phyloP scores from a whole-genome alignment of 2,113 vertebrate genomes.

The Excalfactoria chinensis region DNA sequence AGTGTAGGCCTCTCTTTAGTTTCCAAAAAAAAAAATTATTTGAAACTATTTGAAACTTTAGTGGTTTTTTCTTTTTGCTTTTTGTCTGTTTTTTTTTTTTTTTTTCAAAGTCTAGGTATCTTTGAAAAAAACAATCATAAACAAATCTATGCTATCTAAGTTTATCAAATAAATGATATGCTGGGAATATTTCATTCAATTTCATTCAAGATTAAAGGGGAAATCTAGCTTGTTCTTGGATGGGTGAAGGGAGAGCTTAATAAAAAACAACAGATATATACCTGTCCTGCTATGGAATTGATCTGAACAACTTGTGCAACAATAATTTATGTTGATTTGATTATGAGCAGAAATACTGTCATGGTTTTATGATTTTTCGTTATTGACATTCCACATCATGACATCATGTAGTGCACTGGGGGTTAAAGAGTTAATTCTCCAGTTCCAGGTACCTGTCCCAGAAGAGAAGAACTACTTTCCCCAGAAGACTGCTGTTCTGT shows the following conservation, averaged over 20 bases:
- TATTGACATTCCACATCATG: too few relatives aligned
- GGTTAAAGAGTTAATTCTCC: too few relatives aligned
- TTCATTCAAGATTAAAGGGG: neutral
- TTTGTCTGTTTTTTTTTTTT: too few relatives aligned
- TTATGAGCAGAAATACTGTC: neutral
- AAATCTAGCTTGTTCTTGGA: neutral
- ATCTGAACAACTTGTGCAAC: neutral
- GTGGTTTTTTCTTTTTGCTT: too few relatives aligned
- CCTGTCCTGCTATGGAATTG: neutral
- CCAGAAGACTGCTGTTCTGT: too few relatives aligned
- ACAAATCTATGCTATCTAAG: neutral
- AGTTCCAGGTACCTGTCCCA: too few relatives aligned
- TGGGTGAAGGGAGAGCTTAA: neutral
- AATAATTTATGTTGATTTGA: conserved; percentile 19
- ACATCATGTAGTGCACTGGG: too few relatives aligned
- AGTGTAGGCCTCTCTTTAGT: fast-evolving
- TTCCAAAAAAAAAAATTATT: neutral
- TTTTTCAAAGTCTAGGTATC: neutral
- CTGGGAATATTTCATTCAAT: neutral
- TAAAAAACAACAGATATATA: neutral
- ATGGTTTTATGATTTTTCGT: too few relatives aligned
- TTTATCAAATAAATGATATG: neutral
- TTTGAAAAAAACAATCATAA: neutral
- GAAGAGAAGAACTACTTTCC: too few relatives aligned
- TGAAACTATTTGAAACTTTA: neutral